Percentiles rank a stretch among this genome's conserved stretches.
Conservation (phyloP, 2,888 invertebrate genomes). For the Petrophora chlorosata region DNA sequence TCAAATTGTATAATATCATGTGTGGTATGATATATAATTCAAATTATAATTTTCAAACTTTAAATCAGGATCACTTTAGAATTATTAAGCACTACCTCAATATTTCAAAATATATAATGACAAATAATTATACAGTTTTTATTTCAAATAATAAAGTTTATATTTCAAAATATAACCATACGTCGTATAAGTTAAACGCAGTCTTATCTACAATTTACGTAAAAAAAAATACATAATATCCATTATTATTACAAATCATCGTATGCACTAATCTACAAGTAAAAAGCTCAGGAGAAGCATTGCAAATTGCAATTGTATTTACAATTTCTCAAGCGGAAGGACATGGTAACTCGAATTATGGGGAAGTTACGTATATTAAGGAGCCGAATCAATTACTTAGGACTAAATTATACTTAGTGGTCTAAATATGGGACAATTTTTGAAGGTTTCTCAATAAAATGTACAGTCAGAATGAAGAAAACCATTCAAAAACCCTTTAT, state of each 20-base stretch:
- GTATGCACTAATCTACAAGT: conserved; percentile 16
- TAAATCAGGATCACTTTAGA: no score
- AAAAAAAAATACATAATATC: conserved; percentile 27
- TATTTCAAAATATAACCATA: conserved; percentile 7
- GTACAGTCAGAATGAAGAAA: conserved; percentile 68
- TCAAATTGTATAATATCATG: no score
- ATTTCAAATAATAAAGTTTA: conserved; percentile 3
- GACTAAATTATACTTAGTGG: conserved; percentile 44
- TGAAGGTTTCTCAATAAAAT: conserved; percentile 74
- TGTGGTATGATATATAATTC: no score
- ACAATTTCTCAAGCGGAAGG: conserved; percentile 66
- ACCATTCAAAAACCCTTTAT: conserved; percentile 74
- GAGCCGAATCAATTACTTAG: conserved; percentile 50
- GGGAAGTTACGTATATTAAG: conserved; percentile 64
- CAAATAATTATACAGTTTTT: no score
- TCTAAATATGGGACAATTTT: conserved; percentile 60
- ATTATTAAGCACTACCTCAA: no score
- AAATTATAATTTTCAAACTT: no score
- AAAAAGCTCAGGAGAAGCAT: conserved; percentile 47
- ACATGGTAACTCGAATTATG: conserved; percentile 79
- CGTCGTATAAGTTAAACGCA: conserved; percentile 31
- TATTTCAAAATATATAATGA: no score
- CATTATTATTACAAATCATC: conserved; percentile 11
- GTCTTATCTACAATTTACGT: conserved; percentile 50
- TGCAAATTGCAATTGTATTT: conserved; percentile 66